A percentile compares a stretch with the other conserved stretches of the same genome.
These are phyloP conservation scores for Bedellia somnulentella DNA, from an alignment of 2,888 invertebrate species.

Conservation along the genomic window DNA sequence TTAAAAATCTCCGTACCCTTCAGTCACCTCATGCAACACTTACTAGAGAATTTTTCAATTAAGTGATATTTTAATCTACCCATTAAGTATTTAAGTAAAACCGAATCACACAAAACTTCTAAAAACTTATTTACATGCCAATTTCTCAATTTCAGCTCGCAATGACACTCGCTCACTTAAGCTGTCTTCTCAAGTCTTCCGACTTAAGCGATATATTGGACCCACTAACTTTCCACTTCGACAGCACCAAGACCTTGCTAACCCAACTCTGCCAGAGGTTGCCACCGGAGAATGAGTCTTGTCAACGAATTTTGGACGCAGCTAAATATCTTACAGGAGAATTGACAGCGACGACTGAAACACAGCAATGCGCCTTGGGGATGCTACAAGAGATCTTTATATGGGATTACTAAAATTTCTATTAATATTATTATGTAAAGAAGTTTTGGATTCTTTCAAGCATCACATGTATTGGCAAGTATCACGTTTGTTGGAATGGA, in stretches of 20 bases:
- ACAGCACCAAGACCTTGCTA: constrained; percentile 34
- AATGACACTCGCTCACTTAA: constrained; percentile 71
- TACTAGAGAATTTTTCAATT: no score
- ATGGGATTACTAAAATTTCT: constrained; percentile 36
- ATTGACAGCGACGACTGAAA: constrained; percentile 24
- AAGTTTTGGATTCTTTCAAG: no score
- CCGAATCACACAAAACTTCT: no score
- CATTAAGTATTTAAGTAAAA: no score
- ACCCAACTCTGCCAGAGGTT: constrained; percentile 36
- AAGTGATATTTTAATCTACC: no score
- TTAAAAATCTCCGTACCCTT: no score
- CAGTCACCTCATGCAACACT: no score
- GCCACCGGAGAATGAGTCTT: constrained; percentile 42
- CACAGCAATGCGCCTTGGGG: constrained; percentile 31
- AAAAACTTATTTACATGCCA: neutral
- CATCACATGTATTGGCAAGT: no score
- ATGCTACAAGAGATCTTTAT: constrained; percentile 52
- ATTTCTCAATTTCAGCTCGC: constrained; percentile 62
- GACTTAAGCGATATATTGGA: constrained; percentile 62
- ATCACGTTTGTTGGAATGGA: no score
- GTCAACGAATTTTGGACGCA: constrained; percentile 39
- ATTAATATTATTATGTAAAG: no score
- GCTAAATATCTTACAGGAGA: constrained; percentile 51
- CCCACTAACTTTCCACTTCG: constrained; percentile 45
- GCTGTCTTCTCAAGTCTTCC: constrained; percentile 55